A percentile compares a stretch with the other conserved stretches of the same genome.
Conservation (phyloP, 2,888 invertebrate genomes). For the Apocheima hispidaria region DNA sequence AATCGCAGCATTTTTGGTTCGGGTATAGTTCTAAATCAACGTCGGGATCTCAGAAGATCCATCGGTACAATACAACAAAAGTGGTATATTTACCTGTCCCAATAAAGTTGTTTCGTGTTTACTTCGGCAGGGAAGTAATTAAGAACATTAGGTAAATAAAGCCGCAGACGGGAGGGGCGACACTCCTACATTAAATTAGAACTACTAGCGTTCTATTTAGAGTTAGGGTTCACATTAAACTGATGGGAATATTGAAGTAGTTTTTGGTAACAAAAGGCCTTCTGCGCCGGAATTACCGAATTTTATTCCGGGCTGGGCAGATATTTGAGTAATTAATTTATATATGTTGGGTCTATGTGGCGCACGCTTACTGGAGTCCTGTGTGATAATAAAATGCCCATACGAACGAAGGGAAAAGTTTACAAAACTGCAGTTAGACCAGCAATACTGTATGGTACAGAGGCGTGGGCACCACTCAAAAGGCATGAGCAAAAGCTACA, state of each 20-base stretch:
- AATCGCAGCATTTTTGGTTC: no score
- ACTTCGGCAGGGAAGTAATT: conserved; percentile 69
- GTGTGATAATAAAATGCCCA: no score
- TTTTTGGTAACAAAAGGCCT: not conserved
- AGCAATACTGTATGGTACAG: no score
- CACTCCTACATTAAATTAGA: conserved; percentile 69
- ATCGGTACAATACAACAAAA: not conserved
- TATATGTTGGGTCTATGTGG: no score
- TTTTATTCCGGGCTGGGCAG: not conserved
- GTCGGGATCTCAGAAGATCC: not conserved
- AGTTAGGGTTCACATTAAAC: conserved; percentile 38
- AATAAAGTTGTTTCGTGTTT: conserved; percentile 66
- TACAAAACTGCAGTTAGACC: no score
- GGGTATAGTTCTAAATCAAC: not conserved
- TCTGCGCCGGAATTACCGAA: not conserved
- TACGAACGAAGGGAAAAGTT: no score
- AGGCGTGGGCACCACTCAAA: no score
- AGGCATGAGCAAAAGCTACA: no score
- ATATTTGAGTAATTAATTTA: no score
- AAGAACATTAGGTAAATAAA: conserved; percentile 65
- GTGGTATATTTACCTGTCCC: conserved; percentile 42
- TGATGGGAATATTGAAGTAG: not conserved
- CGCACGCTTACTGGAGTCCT: no score
- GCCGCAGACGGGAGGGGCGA: conserved; percentile 64
- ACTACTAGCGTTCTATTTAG: no score